These are phyloP conservation scores for Wiebesia pumilae DNA, from an alignment of 1,140 invertebrate species.

Conservation along the genomic window DNA sequence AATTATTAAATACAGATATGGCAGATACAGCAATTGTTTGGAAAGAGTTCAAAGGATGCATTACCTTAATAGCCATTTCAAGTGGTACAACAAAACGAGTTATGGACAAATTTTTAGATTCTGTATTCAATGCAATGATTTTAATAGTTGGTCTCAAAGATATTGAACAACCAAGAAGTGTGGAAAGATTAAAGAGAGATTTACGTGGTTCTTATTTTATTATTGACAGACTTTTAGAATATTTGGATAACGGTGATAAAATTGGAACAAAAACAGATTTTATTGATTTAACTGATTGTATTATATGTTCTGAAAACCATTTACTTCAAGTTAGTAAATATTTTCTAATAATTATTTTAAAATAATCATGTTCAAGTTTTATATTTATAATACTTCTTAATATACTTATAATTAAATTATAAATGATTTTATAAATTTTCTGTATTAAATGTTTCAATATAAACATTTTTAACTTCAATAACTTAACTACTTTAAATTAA, in stretches of 20 bases:
- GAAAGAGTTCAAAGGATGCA: constrained; percentile 83
- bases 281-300: constrained; percentile 79
- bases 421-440: not conserved
- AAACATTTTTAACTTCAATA: too few relatives aligned
- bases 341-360: constrained; percentile 23
- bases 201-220: constrained; percentile 84
- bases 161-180: constrained; percentile 82
- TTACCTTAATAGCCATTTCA: constrained; percentile 81
- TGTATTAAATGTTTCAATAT: too few relatives aligned
- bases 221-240: constrained; percentile 84
- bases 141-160: constrained; percentile 86
- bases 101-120: constrained; percentile 80
- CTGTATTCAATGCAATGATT: constrained; percentile 84
- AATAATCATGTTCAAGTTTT: not conserved
- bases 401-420: not conserved
- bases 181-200: constrained; percentile 87
- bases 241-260: constrained; percentile 80
- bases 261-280: constrained; percentile 78
- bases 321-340: constrained; percentile 79
- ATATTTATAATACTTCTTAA: not conserved
- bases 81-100: constrained; percentile 79
- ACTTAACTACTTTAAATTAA: too few relatives aligned
- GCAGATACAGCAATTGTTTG: constrained; percentile 83
- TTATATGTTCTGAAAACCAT: constrained; percentile 82
- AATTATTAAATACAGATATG: constrained; percentile 80